A percentile compares a stretch with the other conserved stretches of the same genome.
phyloP scores from a whole-genome alignment of 2,888 invertebrate species.

The Drosophila colorata region DNA sequence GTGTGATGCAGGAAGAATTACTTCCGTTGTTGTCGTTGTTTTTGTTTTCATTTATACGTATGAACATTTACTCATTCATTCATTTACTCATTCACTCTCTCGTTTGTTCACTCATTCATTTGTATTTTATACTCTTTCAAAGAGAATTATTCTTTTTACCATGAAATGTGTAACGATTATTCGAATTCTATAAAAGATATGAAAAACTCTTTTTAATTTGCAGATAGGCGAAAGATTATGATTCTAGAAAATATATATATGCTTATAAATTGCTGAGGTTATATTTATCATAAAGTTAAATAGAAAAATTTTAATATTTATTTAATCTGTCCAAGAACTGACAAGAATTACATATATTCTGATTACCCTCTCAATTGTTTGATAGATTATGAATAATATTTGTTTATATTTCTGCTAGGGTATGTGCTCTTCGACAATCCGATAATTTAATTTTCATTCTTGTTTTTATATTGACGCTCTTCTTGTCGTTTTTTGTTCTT shows the following conservation, averaged over 20 bases:
- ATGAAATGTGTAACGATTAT: not conserved
- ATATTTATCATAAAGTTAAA: too few species aligned
- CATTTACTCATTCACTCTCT: constrained; percentile 48
- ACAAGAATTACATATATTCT: too few species aligned
- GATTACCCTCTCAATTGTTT: not conserved
- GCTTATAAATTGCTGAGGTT: too few species aligned
- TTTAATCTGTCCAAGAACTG: too few species aligned
- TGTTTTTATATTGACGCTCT: constrained; percentile 28
- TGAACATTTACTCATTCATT: constrained; percentile 66
- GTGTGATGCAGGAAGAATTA: constrained; percentile 66
- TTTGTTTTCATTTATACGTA: constrained; percentile 58
- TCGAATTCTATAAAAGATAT: not conserved
- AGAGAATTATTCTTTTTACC: not conserved
- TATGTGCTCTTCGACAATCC: constrained; percentile 10
- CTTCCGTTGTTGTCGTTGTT: constrained; percentile 64
- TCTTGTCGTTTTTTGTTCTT: constrained; percentile 59
- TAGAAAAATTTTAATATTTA: too few species aligned
- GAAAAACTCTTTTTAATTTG: not conserved
- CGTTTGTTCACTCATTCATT: constrained; percentile 42
- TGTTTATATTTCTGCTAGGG: constrained; percentile 12
- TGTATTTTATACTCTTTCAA: constrained; percentile 27
- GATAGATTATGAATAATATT: not conserved
- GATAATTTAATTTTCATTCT: constrained; percentile 5
- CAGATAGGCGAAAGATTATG: not conserved
- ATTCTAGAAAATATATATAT: not conserved